phyloP scores from a whole-genome alignment of 2,113 vertebrate species.

The Spermophilus dauricus region DNA sequence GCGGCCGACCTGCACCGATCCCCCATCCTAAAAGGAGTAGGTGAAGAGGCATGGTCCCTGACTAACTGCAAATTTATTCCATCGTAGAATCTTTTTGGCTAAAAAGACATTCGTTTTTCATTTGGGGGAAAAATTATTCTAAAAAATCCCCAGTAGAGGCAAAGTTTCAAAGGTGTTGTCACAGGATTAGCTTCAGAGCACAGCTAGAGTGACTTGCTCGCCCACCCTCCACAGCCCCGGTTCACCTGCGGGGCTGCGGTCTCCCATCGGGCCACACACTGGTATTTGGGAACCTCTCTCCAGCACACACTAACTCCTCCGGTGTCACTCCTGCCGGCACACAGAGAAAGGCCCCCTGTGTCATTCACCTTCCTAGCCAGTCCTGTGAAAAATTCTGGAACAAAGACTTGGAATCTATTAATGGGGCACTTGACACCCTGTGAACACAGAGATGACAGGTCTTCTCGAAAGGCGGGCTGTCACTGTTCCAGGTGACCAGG shows the following conservation, averaged over 20 bases:
- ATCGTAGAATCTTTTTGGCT: not conserved
- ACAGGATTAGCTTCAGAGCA: not conserved
- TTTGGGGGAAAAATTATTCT: not conserved
- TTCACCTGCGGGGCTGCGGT: not conserved
- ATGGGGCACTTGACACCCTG: not conserved
- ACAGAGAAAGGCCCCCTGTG: not conserved
- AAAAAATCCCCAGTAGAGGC: not conserved
- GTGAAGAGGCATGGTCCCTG: not conserved
- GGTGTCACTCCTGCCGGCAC: not conserved
- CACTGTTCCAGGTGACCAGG: constrained; percentile 29
- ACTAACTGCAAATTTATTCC: not conserved
- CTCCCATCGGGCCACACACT: not conserved
- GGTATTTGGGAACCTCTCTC: not conserved
- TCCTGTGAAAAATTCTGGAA: not conserved
- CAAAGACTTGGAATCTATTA: not conserved
- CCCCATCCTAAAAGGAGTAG: not conserved
- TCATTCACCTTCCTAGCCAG: not conserved
- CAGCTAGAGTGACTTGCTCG: not conserved
- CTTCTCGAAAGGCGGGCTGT: constrained; percentile 41
- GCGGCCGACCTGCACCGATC: not conserved
- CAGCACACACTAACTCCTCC: not conserved
- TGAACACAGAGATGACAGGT: constrained; percentile 50
- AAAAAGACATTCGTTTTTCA: not conserved
- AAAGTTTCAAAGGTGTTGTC: not conserved
- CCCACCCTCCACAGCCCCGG: not conserved